These are phyloP conservation scores for Mactra quadrangularis DNA, from an alignment of 1,140 invertebrate genomes.

Conservation along the genomic window DNA sequence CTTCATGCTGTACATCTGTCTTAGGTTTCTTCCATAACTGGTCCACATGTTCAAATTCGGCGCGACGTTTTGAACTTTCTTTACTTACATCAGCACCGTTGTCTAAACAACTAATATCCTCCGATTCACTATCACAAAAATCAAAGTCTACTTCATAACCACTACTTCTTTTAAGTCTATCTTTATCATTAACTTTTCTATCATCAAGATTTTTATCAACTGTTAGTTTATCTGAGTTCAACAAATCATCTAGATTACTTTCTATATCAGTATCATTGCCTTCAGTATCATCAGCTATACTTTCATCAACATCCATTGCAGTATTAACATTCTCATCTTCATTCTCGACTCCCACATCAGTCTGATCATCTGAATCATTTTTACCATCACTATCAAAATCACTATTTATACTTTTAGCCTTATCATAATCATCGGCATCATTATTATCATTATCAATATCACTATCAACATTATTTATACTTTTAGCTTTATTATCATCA, in stretches of 20 bases:
- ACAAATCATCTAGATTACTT: neutral
- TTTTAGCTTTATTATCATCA: too few relatives aligned
- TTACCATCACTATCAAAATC: conserved; percentile 20
- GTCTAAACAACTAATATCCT: neutral
- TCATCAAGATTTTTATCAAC: too few relatives aligned
- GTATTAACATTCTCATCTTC: neutral
- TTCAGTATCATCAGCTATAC: neutral
- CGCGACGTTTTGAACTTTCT: neutral
- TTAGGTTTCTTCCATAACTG: neutral
- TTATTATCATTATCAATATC: neutral
- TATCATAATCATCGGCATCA: too few relatives aligned
- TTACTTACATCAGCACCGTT: neutral
- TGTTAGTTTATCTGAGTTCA: neutral
- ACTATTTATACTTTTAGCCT: too few relatives aligned
- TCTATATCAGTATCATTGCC: neutral
- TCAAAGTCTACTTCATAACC: conserved; percentile 24
- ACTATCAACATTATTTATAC: neutral
- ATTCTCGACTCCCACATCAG: too few relatives aligned
- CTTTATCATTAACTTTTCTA: too few relatives aligned
- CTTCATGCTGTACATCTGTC: neutral
- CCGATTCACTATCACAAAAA: conserved; percentile 48
- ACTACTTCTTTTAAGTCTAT: too few relatives aligned
- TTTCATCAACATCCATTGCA: neutral
- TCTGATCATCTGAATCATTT: neutral
- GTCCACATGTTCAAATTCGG: conserved; percentile 20